These are phyloP conservation scores for Typhlomys cinereus DNA, from an alignment of 2,113 vertebrate species.

Conservation along the genomic window DNA sequence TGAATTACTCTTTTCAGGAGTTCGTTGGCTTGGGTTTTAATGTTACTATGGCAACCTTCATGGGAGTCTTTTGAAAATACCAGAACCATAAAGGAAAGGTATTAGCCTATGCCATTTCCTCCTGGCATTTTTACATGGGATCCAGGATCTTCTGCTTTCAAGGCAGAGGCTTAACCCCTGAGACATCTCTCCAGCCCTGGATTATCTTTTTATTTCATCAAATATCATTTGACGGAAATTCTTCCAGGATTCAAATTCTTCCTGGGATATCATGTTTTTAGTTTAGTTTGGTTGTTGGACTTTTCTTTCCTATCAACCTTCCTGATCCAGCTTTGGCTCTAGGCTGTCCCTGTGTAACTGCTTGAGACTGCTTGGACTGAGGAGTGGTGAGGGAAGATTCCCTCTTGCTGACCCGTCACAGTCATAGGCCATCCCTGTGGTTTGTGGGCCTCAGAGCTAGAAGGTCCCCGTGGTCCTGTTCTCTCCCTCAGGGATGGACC, in stretches of 20 bases:
- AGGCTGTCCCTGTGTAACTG: neutral
- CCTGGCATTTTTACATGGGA: neutral
- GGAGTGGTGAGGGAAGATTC: neutral
- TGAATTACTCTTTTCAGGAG: neutral
- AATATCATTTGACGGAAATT: too few species aligned
- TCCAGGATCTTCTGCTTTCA: too few species aligned
- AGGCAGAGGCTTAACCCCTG: too few species aligned
- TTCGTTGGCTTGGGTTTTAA: neutral
- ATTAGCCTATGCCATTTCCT: too few species aligned
- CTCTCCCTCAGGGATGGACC: neutral
- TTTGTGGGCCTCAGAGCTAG: neutral
- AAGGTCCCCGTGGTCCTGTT: neutral
- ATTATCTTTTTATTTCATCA: neutral
- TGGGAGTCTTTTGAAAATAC: neutral
- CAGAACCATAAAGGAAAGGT: neutral
- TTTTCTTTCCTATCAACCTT: neutral
- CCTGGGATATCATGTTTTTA: neutral
- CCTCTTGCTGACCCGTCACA: neutral
- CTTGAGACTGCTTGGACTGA: neutral
- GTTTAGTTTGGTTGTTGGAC: neutral
- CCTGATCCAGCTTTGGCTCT: neutral
- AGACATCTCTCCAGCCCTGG: neutral
- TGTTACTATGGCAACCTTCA: neutral
- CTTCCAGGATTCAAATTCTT: constrained; percentile 33
- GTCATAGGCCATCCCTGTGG: neutral